These are phyloP conservation scores for Tachysurus fulvidraco DNA, from an alignment of 2,113 vertebrate species.

Conservation along the genomic window DNA sequence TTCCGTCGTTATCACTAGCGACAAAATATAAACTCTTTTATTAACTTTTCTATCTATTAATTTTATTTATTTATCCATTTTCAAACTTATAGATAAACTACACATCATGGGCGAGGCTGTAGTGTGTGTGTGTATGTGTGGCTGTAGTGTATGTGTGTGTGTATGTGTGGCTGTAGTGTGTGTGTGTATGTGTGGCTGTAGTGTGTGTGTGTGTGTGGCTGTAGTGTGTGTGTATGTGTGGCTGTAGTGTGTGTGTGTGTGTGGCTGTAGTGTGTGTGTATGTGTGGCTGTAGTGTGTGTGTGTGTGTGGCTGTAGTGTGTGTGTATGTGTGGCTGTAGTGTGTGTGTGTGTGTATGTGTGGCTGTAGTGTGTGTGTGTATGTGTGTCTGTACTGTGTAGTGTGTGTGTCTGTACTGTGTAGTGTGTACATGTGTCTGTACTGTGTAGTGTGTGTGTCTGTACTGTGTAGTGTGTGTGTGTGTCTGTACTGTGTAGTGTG, in stretches of 20 bases:
- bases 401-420: too few species aligned
- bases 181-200: background rate
- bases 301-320: too few species aligned
- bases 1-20: background rate
- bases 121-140: too few species aligned
- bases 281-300: too few species aligned
- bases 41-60: background rate
- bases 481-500: too few species aligned
- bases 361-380: too few species aligned
- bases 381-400: too few species aligned
- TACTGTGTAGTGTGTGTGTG: constrained; percentile 4
- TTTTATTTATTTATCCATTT: background rate
- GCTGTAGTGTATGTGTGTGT: too few species aligned
- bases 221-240: background rate
- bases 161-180: too few species aligned
- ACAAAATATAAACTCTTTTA: background rate
- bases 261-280: too few species aligned
- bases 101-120: background rate
- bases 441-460: constrained; percentile 6
- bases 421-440: too few species aligned
- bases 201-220: constrained; percentile 14
- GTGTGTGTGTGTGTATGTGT: background rate
- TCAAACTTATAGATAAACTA: background rate
- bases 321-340: constrained; percentile 4
- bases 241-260: too few species aligned